Evolutionary conservation across 92 coral and sea anemone genomes (phyloP).

Genomic region (Pocillopora grandis): DNA sequence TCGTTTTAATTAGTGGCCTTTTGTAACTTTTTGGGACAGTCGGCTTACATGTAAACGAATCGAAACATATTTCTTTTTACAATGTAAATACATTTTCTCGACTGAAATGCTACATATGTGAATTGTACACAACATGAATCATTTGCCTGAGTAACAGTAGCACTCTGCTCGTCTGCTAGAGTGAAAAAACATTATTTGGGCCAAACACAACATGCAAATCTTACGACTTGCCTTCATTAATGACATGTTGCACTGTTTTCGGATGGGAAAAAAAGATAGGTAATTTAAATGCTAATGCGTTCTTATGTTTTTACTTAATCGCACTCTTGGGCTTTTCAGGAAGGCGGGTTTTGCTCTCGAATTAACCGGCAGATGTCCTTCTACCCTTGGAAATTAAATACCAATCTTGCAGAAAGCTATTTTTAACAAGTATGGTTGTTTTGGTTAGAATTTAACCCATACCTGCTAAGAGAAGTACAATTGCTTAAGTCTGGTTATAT

Average conservation of each 20-base stretch:
- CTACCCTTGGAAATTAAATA: not conserved
- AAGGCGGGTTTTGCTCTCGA: not conserved
- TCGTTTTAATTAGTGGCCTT: too few species aligned
- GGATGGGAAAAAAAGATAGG: not conserved
- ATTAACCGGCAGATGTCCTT: not conserved
- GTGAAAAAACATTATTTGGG: too few species aligned
- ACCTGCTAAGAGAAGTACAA: not conserved
- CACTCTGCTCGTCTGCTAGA: too few species aligned
- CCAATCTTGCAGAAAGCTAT: not conserved
- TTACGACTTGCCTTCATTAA: not conserved
- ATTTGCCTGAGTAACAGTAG: too few species aligned
- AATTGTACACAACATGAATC: too few species aligned
- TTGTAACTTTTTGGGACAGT: too few species aligned
- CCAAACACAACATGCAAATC: not conserved
- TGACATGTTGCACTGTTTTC: not conserved
- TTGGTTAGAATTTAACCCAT: too few species aligned
- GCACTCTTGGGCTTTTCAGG: not conserved
- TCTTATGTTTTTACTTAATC: not conserved
- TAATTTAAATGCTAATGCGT: constrained; percentile 6
- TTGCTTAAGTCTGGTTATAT: constrained; percentile 5
- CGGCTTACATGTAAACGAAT: too few species aligned
- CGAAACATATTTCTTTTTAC: too few species aligned
- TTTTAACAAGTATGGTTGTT: not conserved
- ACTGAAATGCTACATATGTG: too few species aligned
- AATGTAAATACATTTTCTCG: too few species aligned